A percentile compares a stretch with the other conserved stretches of the same genome.
phyloP scores from a whole-genome alignment of 2,113 vertebrate species.

The Pteronura brasiliensis region DNA sequence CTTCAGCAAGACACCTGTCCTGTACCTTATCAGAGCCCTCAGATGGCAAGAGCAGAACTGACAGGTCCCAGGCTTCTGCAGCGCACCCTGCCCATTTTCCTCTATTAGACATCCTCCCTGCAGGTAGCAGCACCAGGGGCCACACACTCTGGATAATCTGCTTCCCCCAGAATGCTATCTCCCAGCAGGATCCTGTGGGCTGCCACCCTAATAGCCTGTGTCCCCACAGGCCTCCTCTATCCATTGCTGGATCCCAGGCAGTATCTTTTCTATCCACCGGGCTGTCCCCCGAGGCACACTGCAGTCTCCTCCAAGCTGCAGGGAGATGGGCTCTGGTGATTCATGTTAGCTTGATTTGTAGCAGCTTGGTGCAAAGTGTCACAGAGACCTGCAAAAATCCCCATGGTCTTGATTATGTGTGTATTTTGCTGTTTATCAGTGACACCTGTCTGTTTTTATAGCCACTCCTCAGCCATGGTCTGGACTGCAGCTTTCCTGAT shows the following conservation, averaged over 20 bases:
- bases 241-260: not conserved
- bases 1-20: not conserved
- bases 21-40: not conserved
- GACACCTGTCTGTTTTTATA: not conserved
- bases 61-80: not conserved
- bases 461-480: not conserved
- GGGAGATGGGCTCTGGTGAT: not conserved
- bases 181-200: not conserved
- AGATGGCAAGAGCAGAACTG: not conserved
- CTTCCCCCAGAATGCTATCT: not conserved
- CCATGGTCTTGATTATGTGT: not conserved
- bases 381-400: slow-evolving; percentile 14
- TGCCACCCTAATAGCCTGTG: not conserved
- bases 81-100: not conserved
- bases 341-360: not conserved
- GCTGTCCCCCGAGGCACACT: not conserved
- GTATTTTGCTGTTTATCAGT: slow-evolving; percentile 54
- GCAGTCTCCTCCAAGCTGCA: not conserved
- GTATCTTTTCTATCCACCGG: not conserved
- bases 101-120: slow-evolving; percentile 53
- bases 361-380: not conserved
- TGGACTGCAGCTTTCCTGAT: not conserved
- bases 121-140: slow-evolving; percentile 61
- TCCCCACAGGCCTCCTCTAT: not conserved
- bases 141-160: not conserved